These are phyloP conservation scores for Galagoides demidoff DNA, from an alignment of 2,797 vertebrate species.

Conservation along the genomic window DNA sequence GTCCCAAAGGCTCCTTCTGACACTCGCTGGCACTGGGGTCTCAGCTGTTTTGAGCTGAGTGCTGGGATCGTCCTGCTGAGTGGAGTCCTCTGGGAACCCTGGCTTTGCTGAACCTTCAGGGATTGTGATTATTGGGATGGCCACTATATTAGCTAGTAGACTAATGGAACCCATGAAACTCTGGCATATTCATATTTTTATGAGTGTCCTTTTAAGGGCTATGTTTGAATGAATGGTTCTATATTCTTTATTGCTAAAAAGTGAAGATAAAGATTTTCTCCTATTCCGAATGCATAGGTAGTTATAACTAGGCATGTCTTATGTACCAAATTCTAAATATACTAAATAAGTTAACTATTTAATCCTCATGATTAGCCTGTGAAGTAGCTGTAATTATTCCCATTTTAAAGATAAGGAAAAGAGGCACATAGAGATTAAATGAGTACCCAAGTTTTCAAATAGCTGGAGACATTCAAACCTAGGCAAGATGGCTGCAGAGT, in stretches of 20 bases:
- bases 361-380: too few species aligned
- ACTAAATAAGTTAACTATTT: neutral
- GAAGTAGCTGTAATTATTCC: neutral
- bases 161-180: neutral
- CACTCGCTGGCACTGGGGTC: neutral
- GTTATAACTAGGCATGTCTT: too few species aligned
- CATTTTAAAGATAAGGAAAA: neutral
- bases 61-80: neutral
- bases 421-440: too few species aligned
- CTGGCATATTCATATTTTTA: neutral
- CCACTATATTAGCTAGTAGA: neutral
- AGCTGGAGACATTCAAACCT: neutral
- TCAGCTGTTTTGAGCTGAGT: neutral
- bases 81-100: accelerated
- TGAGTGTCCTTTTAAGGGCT: neutral
- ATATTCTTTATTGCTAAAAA: neutral
- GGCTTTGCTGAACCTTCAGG: neutral
- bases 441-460: neutral
- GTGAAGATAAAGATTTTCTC: neutral
- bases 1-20: neutral
- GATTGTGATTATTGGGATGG: neutral
- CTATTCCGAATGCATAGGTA: neutral
- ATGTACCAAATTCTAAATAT: neutral
- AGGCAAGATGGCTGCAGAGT: neutral
- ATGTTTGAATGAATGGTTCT: neutral